Evolutionary conservation across 2,888 invertebrate species (phyloP).

Genomic region (Barypeithes pellucidus): DNA sequence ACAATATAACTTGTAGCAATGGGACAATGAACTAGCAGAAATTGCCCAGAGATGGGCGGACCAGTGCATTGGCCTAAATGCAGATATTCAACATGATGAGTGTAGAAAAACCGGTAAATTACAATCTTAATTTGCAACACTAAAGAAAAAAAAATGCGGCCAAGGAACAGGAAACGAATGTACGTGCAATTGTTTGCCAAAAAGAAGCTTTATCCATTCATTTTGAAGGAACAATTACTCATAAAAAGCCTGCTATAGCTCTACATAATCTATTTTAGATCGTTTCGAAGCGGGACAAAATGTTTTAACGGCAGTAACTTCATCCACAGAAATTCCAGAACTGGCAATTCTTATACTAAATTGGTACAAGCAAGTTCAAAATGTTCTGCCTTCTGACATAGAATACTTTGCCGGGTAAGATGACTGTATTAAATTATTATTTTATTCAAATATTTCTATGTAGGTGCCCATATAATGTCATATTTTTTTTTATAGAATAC

Average conservation of each 20-base stretch:
- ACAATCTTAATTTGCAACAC: too few species aligned
- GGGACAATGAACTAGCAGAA: constrained; percentile 58
- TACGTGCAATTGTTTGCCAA: too few species aligned
- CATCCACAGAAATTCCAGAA: constrained; percentile 53
- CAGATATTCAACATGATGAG: constrained; percentile 56
- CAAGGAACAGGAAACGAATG: too few species aligned
- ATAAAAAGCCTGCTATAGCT: constrained; percentile 9
- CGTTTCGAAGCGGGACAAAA: constrained; percentile 59
- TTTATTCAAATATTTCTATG: background rate
- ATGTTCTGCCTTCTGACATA: constrained; percentile 57
- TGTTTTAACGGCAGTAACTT: constrained; percentile 55
- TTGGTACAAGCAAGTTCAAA: constrained; percentile 59
- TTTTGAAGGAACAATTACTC: too few species aligned
- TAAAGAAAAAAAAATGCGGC: too few species aligned
- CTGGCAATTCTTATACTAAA: constrained; percentile 58
- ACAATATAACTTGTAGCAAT: constrained; percentile 45
- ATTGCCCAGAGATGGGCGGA: constrained; percentile 61
- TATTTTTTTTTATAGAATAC: constrained; percentile 46
- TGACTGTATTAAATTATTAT: constrained; percentile 1
- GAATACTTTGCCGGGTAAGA: constrained; percentile 57
- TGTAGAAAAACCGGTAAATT: constrained; percentile 56
- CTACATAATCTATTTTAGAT: constrained; percentile 43
- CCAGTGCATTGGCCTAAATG: constrained; percentile 56
- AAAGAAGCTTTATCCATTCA: too few species aligned
- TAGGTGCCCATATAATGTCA: background rate